These are phyloP conservation scores for Diabrotica undecimpunctata DNA, from an alignment of 1,140 invertebrate genomes.

Conservation along the genomic window DNA sequence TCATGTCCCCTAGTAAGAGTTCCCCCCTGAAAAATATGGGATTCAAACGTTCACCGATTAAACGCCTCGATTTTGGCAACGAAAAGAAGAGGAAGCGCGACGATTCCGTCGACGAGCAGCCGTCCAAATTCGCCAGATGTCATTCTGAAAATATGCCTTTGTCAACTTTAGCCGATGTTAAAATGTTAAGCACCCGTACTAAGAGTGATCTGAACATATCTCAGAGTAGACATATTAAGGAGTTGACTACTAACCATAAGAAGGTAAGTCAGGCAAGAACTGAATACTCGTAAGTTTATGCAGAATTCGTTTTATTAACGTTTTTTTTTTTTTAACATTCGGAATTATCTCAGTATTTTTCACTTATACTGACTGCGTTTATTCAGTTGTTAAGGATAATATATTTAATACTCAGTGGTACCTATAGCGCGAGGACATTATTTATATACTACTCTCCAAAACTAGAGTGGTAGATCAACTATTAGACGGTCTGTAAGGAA, in stretches of 20 bases:
- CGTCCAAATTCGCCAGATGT: slow-evolving; percentile 47
- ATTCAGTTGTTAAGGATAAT: too few species aligned
- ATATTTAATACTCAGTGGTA: too few species aligned
- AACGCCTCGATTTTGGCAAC: slow-evolving; percentile 13
- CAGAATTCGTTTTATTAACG: too few species aligned
- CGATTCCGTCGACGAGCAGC: slow-evolving; percentile 52
- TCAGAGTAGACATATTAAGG: slow-evolving; percentile 32
- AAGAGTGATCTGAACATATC: slow-evolving; percentile 36
- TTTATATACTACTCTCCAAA: too few species aligned
- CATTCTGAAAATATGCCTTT: slow-evolving; percentile 4
- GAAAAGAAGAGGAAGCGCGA: slow-evolving; percentile 50
- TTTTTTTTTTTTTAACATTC: too few species aligned
- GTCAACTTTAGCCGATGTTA: slow-evolving; percentile 5
- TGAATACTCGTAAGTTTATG: too few species aligned
- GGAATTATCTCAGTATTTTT: too few species aligned
- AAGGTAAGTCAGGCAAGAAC: slow-evolving; percentile 50
- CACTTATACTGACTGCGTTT: too few species aligned
- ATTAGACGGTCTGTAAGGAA: too few species aligned
- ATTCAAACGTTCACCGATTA: slow-evolving; percentile 28
- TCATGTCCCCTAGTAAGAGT: slow-evolving; percentile 52
- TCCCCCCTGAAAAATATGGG: slow-evolving; percentile 41
- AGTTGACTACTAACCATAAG: slow-evolving; percentile 59
- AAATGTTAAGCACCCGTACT: slow-evolving; percentile 19
- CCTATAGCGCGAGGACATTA: too few species aligned
- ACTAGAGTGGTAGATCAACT: too few species aligned